phyloP scores from a whole-genome alignment of 2,797 vertebrate genomes.

The Heterohyrax brucei region DNA sequence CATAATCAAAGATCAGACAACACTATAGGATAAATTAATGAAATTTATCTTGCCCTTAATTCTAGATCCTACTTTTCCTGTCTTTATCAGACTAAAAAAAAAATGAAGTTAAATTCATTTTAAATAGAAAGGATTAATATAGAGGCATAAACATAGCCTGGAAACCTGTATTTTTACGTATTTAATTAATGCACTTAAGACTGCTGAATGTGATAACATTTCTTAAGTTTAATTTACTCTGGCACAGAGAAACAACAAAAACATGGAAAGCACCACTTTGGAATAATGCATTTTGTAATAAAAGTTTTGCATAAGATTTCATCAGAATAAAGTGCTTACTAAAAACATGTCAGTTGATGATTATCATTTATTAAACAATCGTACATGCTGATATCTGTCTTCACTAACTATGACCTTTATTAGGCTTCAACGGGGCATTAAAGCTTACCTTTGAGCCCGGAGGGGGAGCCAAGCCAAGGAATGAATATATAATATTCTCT shows the following conservation, averaged over 20 bases:
- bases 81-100: conserved; percentile 1
- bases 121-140: conserved; percentile 22
- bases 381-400: conserved; percentile 45
- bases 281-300: conserved; percentile 63
- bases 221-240: conserved; percentile 9
- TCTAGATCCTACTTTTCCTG: neutral
- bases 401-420: conserved; percentile 49
- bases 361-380: conserved; percentile 48
- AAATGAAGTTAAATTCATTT: neutral
- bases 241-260: conserved; percentile 60
- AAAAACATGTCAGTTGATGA: neutral
- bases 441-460: conserved; percentile 96
- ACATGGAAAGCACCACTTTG: conserved; percentile 56
- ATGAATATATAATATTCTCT: conserved; percentile 96
- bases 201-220: neutral
- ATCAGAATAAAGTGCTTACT: neutral
- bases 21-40: neutral
- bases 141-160: neutral
- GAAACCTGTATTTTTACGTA: neutral
- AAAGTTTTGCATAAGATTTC: conserved; percentile 8
- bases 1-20: neutral
- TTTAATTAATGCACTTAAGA: neutral
- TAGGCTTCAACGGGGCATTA: neutral
- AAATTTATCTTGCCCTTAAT: neutral
- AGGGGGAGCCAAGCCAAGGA: conserved; percentile 96